These are phyloP conservation scores for Plagodis pulveraria DNA, from an alignment of 2,888 invertebrate species.

Conservation along the genomic window DNA sequence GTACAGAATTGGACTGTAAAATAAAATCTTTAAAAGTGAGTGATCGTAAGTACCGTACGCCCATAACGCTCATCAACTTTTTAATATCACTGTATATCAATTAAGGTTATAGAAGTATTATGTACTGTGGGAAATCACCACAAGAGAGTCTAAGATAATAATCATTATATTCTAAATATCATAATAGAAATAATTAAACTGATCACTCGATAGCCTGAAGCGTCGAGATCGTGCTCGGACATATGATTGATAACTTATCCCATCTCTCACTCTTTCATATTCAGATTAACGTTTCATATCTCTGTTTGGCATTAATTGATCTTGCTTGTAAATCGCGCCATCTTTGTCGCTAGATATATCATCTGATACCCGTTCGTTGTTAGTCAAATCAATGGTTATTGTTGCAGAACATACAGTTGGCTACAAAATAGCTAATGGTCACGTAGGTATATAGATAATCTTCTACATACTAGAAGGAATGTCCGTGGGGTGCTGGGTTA, in stretches of 20 bases:
- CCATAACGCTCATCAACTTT: slow-evolving; percentile 10
- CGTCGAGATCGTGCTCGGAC: slow-evolving; percentile 75
- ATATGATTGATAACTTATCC: slow-evolving; percentile 79
- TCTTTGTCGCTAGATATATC: slow-evolving; percentile 76
- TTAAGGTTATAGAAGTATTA: slow-evolving; percentile 53
- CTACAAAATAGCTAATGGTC: slow-evolving; percentile 20
- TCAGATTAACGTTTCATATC: slow-evolving; percentile 43
- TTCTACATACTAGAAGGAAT: too few relatives aligned
- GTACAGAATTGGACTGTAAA: too few relatives aligned
- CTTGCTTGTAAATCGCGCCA: slow-evolving; percentile 76
- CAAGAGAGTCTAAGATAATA: slow-evolving; percentile 64
- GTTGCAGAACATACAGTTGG: slow-evolving; percentile 40
- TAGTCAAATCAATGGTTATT: slow-evolving; percentile 71
- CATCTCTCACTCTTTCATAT: slow-evolving; percentile 52
- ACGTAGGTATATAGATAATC: slow-evolving; percentile 10
- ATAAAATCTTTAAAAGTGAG: not conserved
- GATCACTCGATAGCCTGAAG: slow-evolving; percentile 76
- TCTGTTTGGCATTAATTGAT: slow-evolving; percentile 76
- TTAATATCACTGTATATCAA: slow-evolving; percentile 47
- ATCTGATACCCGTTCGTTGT: slow-evolving; percentile 67
- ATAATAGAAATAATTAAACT: slow-evolving; percentile 84
- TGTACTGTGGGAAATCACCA: slow-evolving; percentile 72
- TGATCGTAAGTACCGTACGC: not conserved
- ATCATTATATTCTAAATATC: slow-evolving; percentile 81
- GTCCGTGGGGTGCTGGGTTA: too few relatives aligned